Evolutionary conservation across 2,888 invertebrate genomes (phyloP), one percentile per base, ranked within the genome.

Genomic region (Hirtodrosophila trivittata): DNA sequence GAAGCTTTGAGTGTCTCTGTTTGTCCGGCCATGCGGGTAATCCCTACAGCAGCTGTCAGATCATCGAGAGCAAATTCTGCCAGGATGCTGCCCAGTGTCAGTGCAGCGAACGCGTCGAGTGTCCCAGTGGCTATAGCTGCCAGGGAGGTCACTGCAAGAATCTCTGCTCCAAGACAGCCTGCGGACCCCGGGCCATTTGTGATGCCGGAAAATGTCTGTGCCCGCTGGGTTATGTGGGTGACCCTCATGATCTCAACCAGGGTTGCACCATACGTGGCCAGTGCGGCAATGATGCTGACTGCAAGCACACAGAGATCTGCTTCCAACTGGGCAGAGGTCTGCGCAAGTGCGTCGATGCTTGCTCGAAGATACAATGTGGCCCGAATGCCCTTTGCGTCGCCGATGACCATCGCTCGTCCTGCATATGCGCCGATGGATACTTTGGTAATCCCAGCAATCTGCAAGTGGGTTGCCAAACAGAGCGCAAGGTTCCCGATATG

Each of bases 1-100:
- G 98, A 49, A 94, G 95, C 78, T 98, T 94, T 89, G 96, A 96
- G 88, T 98, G 98, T 89, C 93, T 95, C 33, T 98, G 98, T 88
- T 94, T 95, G 87, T 95, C 95, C 66, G 94, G 94, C 43, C 95
- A 94, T 88, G 94, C 94, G 57, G 97, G 97, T 42, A 97, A 97
- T 92, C 97, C 97, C 0, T 97, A 97, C 87, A 93, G 94, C 65
- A 93, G 95, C 86, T 97, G 97, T 87, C 94, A 95, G 35, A 92
- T 93, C 87, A 92, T 95, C 14, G 93, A 94, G 74, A 92, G 94
- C 38, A 93, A 93, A 10, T 93, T 94, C 74, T 96, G 96, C 85
- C 91, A 93, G 43, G 94, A 95, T 85, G 93, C 95, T 0, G 91
- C 91, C 12, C 92, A 92, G 50, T 97, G 96, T 76, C 92, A 92